A percentile compares a stretch with the other conserved stretches of the same genome.
Evolutionary conservation across 2,888 invertebrate species (phyloP).

Genomic region (Eilema griseolum): DNA sequence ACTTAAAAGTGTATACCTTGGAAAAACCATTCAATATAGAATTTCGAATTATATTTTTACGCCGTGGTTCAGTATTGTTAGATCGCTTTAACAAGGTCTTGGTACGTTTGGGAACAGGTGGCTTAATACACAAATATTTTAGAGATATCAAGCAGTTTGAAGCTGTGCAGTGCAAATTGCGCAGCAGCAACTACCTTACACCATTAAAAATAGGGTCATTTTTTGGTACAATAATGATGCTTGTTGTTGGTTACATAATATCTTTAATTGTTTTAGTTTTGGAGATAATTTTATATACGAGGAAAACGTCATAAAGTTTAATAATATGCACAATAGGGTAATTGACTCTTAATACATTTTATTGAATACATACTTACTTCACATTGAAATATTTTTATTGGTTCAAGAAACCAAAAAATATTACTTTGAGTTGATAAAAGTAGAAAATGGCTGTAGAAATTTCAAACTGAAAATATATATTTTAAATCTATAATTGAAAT

Average conservation of each 20-base stretch:
- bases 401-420: too few relatives aligned
- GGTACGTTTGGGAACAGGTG: slow-evolving; percentile 30
- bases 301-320: neutral
- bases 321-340: neutral
- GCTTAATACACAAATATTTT: slow-evolving; percentile 45
- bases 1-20: slow-evolving; percentile 41
- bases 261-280: slow-evolving; percentile 49
- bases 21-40: slow-evolving; percentile 38
- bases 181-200: neutral
- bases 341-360: too few relatives aligned
- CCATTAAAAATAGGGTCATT: slow-evolving; percentile 45
- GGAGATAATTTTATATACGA: slow-evolving; percentile 26
- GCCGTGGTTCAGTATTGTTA: slow-evolving; percentile 57
- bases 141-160: slow-evolving; percentile 34
- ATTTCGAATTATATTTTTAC: slow-evolving; percentile 52
- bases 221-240: slow-evolving; percentile 43
- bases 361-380: too few relatives aligned
- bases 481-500: too few relatives aligned
- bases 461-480: too few relatives aligned
- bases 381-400: too few relatives aligned
- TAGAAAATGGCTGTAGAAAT: too few relatives aligned
- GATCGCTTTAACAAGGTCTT: slow-evolving; percentile 35
- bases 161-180: slow-evolving; percentile 46
- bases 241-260: slow-evolving; percentile 51
- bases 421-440: too few relatives aligned